phyloP scores from a whole-genome alignment of 2,888 invertebrate genomes.

The Griposia aprilina region DNA sequence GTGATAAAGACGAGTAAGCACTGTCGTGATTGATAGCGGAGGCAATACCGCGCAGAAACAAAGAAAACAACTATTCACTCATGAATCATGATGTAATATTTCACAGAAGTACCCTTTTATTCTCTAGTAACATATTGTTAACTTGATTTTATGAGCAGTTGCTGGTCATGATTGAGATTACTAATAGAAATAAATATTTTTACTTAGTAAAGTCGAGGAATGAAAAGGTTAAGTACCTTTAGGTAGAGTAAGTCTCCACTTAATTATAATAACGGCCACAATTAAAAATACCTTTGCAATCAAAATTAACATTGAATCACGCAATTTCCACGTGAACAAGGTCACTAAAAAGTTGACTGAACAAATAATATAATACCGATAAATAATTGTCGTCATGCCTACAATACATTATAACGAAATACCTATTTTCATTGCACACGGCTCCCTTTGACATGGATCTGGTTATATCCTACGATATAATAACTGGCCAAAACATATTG shows the following conservation, averaged over 20 bases:
- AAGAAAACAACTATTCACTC: not conserved
- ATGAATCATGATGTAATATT: conserved; percentile 25
- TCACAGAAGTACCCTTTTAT: not conserved
- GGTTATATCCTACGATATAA: conserved; percentile 32
- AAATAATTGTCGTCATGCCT: conserved; percentile 26
- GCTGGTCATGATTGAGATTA: no score
- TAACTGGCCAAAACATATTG: not conserved
- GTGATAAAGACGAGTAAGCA: conserved; percentile 27
- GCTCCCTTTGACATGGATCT: conserved; percentile 3
- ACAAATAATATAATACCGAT: conserved; percentile 31
- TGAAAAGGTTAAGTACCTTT: not conserved
- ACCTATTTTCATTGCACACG: conserved; percentile 33
- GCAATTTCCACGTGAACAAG: conserved; percentile 25
- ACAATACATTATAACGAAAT: conserved; percentile 15
- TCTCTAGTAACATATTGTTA: not conserved
- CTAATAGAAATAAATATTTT: no score
- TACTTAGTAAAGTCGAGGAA: not conserved
- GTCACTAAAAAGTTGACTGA: conserved; percentile 11
- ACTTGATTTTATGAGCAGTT: not conserved
- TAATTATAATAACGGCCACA: not conserved
- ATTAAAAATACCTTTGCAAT: conserved; percentile 7
- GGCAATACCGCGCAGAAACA: not conserved
- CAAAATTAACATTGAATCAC: conserved; percentile 26
- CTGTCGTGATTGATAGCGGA: conserved; percentile 43
- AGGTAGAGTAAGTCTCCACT: no score